A percentile compares a stretch with the other conserved stretches of the same genome.
phyloP scores from a whole-genome alignment of 2,888 invertebrate species.

The Uropetala carovei region DNA sequence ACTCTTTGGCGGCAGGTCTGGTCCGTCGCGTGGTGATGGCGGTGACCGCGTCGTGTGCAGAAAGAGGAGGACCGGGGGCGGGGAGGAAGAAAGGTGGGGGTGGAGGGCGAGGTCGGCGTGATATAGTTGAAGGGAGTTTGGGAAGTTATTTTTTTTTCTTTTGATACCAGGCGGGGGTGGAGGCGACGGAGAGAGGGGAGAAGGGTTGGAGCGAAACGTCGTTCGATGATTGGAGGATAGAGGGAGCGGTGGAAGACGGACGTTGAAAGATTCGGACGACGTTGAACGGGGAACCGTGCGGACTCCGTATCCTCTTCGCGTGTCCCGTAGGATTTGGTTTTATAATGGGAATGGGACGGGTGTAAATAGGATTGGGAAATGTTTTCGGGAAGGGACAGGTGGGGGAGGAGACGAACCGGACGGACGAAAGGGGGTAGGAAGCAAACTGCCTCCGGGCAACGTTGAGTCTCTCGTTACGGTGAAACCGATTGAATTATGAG shows the following conservation, averaged over 20 bases:
- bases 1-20: background rate
- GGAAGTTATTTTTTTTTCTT: background rate
- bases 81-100: background rate
- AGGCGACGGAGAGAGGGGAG: background rate
- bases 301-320: too few relatives aligned
- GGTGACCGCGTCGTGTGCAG: background rate
- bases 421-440: background rate
- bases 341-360: background rate
- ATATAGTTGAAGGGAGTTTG: background rate
- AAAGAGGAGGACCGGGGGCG: background rate
- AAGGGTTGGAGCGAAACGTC: background rate
- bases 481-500: constrained; percentile 42
- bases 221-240: background rate
- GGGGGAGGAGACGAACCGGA: background rate
- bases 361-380: background rate
- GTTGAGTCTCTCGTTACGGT: constrained; percentile 36
- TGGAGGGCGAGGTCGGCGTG: background rate
- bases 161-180: too few relatives aligned
- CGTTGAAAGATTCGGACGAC: too few relatives aligned
- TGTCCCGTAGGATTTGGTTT: background rate
- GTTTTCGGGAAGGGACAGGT: background rate
- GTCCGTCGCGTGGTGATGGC: constrained; percentile 12
- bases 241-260: too few relatives aligned
- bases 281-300: too few relatives aligned
- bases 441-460: constrained; percentile 32